Evolutionary conservation across 2,797 vertebrate genomes (phyloP), one percentile per base, ranked within the genome.

Genomic region (Sebastes oblongus): DNA sequence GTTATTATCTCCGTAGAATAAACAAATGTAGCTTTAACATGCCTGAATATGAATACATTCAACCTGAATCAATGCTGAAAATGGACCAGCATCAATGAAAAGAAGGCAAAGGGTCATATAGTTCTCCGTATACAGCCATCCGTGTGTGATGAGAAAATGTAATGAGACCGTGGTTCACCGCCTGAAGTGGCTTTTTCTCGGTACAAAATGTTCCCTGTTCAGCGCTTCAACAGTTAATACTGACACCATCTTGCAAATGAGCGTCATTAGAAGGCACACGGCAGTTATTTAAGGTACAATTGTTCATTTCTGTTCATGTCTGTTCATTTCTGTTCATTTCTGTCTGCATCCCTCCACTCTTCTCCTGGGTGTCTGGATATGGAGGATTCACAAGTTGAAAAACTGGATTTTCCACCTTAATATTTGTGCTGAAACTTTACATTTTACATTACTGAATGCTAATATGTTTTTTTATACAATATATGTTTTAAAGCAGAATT

Each of bases 181-280:
- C 61, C 62, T 74, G 22, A 77, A 46, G 54, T 71, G 32, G 6
- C 61, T 59, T 50, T 55, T 59, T 55, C 27, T 24, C 34, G 39
- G 24, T n/a, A 70, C 72, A 60, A 73, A 81, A 62, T 75, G 70
- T 69, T 75, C 71, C 22, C 59, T 29, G 39, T 67, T 79, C 42
- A 54, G 61, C 3, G 2, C 30, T 10, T 74, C 14, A 13, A n/a
- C 25, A 36, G 39, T 73, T 71, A 66, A 55, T 42, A 18, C 55
- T 20, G 61, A 68, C 55, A 32, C 46, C 12, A 4, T 65, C 42
- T 79, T 24, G 59, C 25, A 70, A 78, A 80, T 68, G 32, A 77
- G 32, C 22, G 5, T 71, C 4, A 77, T 71, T 59, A 68, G 65
- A 72, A n/a, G 27, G 50, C 27, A 30, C 66, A 30, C 1, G 2